Base-by-base conservation (phyloP, 2,797 vertebrate species). In the Poliocrania exsul region DNA sequence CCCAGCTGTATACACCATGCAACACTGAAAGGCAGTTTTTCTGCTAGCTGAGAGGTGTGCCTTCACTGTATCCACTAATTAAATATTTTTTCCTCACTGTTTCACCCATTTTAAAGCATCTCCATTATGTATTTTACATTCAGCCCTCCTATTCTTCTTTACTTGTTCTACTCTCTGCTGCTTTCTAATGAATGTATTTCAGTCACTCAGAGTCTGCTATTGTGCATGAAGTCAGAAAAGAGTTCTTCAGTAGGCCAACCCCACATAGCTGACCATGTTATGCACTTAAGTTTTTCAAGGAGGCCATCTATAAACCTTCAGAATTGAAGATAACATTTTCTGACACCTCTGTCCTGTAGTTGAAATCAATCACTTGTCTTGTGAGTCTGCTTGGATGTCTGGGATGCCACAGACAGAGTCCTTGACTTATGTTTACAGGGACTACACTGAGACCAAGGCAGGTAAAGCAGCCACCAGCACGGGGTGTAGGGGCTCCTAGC, bases 401-500 rank as follows among this genome's bases (percentile, higher is more conserved):
- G 92, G 77, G 78, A 95, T 97, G 96, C 84, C 92, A 94, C 87
- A 95, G 86, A 77, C 25, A 29, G 73, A 94, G 80, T 72, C 89
- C 73, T 80, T 17, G 21, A 70, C 66, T 88, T 94, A 19, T 81
- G 91, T 95, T 95, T 97, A 94, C 72, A 92, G 95, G 95, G 77
- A 38, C 60, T 78, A 13, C 79, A 51, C 53, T 72, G 60, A 83
- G 78, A 83, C 15, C 17, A 50, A 90, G 84, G 92, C 88, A 82
- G 83, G 83, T 47, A 86, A 49, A 95, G 90, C 54, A 93, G 71
- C 33, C 73, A 65, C 90, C 92, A 81, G 65, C 23, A 4, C 49
- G 86, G 80, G 29, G 9, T 38, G 91, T 47, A 38, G 77, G 4
- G 7, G 54, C 84, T 97, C 98, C 96, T 98, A 97, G 98, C 97